Base-by-base conservation (phyloP, 2,113 vertebrate species). In the Lates calcarifer region DNA sequence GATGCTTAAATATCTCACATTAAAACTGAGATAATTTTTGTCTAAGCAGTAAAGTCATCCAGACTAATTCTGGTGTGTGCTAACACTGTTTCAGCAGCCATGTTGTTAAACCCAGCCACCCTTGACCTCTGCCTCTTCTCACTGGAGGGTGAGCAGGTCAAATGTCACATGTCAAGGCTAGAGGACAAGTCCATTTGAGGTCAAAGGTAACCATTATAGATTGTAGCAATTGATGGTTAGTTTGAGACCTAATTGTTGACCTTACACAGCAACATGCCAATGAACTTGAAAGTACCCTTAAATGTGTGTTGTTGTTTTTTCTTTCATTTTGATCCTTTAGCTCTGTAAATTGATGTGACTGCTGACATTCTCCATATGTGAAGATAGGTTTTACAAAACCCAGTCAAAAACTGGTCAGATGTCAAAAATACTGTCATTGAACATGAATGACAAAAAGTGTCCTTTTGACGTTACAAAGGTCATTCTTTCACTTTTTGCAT, bases 111-210 rank as follows among this genome's bases (percentile, higher is more conserved):
- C 69, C 57, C 41, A 55, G 28, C 20, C 22, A 18, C 39, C 51
- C 31, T 58, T 79, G 76, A 86, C 71, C 75, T 75, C 20, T 43
- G 39, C 28, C 47, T 83, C 24, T 49, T 58, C 55, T 68, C 20
- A 11, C 22, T 55, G 69, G 15, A 51, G 68, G n/a, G 62, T 68
- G 39, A 71, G 33, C n/a, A 55, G 73, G 85, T 77, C 79, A 82
- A 37, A 55, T 35, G 77, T 81, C 77, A 85, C 28, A 81, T 37
- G 69, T 63, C 71, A 84, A 71, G 61, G 37, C 58, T 37, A 73
- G 63, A 79, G 47, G 65, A 73, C 64, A 70, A 75, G 77, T 47
- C 49, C 47, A 74, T 88, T 62, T 74, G 35, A 85, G 82, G 82
- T 86, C 69, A 80, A n/a, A 56, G 66, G 57, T 33, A 63, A 47